phyloP scores from a whole-genome alignment of 2,113 vertebrate species.

The Equus przewalskii region DNA sequence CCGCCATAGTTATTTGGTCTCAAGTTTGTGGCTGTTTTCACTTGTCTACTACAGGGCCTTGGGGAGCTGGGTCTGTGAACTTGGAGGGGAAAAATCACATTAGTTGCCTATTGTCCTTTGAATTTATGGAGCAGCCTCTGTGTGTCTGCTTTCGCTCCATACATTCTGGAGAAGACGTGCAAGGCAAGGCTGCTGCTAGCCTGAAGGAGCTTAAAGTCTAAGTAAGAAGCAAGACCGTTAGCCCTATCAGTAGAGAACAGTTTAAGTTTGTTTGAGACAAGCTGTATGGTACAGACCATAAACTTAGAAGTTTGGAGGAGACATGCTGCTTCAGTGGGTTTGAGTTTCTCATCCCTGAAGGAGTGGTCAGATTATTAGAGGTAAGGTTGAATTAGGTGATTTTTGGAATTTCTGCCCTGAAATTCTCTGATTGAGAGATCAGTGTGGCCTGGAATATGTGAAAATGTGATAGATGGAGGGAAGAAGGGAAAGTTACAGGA shows the following conservation, averaged over 20 bases:
- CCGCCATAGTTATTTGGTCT: not conserved
- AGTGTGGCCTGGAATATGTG: not conserved
- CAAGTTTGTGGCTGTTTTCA: not conserved
- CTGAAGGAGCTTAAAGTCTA: not conserved
- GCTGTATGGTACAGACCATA: too few relatives aligned
- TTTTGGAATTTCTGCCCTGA: not conserved
- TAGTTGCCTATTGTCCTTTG: not conserved
- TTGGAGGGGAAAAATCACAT: not conserved
- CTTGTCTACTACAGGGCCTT: not conserved
- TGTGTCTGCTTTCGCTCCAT: rapidly evolving
- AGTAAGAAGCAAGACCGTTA: not conserved
- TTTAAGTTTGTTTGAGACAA: not conserved
- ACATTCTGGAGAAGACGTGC: not conserved
- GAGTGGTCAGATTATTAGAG: not conserved
- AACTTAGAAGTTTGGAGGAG: not conserved
- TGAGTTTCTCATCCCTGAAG: not conserved
- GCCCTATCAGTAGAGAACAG: not conserved
- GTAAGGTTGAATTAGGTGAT: not conserved
- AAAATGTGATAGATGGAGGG: not conserved
- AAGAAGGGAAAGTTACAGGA: not conserved
- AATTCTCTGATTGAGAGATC: not conserved
- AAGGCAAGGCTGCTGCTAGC: not conserved
- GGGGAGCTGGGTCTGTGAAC: not conserved
- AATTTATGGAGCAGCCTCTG: rapidly evolving
- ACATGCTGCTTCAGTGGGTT: not conserved